Conservation (phyloP, 2,113 vertebrate species). For the Taurulus bubalis region DNA sequence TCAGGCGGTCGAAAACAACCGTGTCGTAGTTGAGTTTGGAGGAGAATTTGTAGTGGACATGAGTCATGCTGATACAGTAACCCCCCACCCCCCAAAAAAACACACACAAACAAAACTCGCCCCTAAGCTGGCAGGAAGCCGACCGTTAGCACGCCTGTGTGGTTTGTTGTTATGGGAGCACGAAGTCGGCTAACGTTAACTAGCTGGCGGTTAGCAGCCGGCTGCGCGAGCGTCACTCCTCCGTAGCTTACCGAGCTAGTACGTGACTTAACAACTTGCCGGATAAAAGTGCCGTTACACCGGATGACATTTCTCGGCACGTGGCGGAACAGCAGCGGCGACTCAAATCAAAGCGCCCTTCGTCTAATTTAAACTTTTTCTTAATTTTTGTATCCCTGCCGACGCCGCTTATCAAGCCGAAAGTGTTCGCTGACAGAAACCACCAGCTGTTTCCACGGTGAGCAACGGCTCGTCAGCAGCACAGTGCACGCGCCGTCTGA, state of each 20-base stretch:
- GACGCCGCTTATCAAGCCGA: constrained; percentile 6
- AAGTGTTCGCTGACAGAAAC: constrained; percentile 68
- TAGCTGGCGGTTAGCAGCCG: constrained; percentile 60
- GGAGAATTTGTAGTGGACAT: constrained; percentile 98
- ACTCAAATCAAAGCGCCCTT: neutral
- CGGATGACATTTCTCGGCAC: constrained; percentile 48
- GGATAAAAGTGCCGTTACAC: constrained; percentile 44
- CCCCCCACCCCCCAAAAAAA: neutral
- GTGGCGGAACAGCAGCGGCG: neutral
- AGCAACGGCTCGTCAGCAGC: constrained; percentile 76
- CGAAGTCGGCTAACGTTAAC: constrained; percentile 49
- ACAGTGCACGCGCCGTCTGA: constrained; percentile 24
- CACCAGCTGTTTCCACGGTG: constrained; percentile 76
- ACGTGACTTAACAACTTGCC: constrained; percentile 33
- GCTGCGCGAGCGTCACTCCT: constrained; percentile 25
- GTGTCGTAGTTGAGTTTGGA: constrained; percentile 97
- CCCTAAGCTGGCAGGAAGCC: neutral
- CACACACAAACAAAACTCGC: neutral
- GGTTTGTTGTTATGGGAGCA: constrained; percentile 27
- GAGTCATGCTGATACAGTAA: constrained; percentile 85
- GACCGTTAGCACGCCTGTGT: too few species aligned
- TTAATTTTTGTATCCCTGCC: constrained; percentile 10
- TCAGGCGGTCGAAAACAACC: constrained; percentile 93
- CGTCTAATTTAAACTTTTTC: constrained; percentile 43
- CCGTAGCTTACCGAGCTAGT: constrained; percentile 43